Percentiles rank a stretch among this genome's conserved stretches.
These are phyloP conservation scores for Regulus satrapa DNA, from an alignment of 2,113 vertebrate genomes.

Conservation along the genomic window DNA sequence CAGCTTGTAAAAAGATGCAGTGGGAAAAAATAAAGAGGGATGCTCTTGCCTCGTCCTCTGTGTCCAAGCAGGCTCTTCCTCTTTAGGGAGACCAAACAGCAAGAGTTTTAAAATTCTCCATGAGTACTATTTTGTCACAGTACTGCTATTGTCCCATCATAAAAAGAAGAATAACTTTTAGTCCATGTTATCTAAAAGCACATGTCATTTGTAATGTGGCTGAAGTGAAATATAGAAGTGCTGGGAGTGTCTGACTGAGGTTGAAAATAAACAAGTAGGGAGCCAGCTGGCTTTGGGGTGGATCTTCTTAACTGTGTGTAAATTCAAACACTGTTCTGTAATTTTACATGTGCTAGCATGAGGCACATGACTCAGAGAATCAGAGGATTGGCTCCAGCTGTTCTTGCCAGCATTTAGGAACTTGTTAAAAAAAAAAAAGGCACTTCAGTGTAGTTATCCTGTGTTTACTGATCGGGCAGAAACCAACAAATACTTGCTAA, in stretches of 20 bases:
- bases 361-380: not conserved
- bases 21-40: not conserved
- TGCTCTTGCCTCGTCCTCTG: accelerated
- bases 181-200: not conserved
- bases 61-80: not conserved
- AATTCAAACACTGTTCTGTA: not conserved
- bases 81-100: not conserved
- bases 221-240: not conserved
- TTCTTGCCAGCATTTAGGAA: not conserved
- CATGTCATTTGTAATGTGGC: not conserved
- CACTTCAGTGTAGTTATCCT: not conserved
- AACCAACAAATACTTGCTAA: not conserved
- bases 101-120: not conserved
- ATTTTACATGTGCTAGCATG: not conserved
- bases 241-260: not conserved
- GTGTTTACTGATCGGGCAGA: not conserved
- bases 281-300: not conserved
- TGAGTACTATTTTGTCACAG: not conserved
- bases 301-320: not conserved
- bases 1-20: not conserved
- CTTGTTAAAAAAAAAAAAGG: not conserved
- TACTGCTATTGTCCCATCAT: not conserved
- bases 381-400: not conserved
- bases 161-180: not conserved
- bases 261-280: slow-evolving; percentile 32